Evolutionary conservation across 2,113 vertebrate genomes (phyloP).

Genomic region (Rhombomys opimus): DNA sequence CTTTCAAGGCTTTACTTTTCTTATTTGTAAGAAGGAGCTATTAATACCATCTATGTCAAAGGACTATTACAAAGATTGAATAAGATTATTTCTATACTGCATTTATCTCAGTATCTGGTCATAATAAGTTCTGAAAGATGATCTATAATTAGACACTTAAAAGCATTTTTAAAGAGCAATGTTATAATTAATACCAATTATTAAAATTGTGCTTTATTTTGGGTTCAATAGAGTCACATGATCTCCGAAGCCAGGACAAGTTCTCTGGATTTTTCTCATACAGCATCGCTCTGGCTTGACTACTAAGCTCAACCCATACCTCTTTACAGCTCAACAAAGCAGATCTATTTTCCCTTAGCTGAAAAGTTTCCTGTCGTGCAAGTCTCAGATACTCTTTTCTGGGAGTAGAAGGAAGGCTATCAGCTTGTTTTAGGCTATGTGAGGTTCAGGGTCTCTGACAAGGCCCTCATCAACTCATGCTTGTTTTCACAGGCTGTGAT

Average conservation of each 20-base stretch:
- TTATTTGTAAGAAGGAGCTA: neutral
- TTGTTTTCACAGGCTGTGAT: neutral
- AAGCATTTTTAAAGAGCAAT: slow-evolving; percentile 42
- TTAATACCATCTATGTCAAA: neutral
- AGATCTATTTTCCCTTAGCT: neutral
- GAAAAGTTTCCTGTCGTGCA: neutral
- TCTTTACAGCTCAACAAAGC: neutral
- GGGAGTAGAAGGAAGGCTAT: too few relatives aligned
- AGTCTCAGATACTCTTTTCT: neutral
- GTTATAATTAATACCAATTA: slow-evolving; percentile 52
- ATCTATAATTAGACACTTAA: slow-evolving; percentile 41
- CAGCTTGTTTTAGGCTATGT: neutral
- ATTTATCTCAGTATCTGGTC: slow-evolving; percentile 10
- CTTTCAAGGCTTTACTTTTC: slow-evolving; percentile 19
- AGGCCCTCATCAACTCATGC: slow-evolving; percentile 59
- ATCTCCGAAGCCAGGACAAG: neutral
- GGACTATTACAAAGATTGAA: slow-evolving; percentile 18
- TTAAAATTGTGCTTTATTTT: slow-evolving; percentile 49
- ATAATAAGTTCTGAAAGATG: slow-evolving; percentile 10
- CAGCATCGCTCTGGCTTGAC: neutral
- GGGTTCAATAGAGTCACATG: neutral
- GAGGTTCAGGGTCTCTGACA: slow-evolving; percentile 37
- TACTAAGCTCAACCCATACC: neutral
- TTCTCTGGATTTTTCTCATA: neutral
- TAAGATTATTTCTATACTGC: neutral